phyloP scores from a whole-genome alignment of 2,113 vertebrate species.

The Saimiri boliviensis region DNA sequence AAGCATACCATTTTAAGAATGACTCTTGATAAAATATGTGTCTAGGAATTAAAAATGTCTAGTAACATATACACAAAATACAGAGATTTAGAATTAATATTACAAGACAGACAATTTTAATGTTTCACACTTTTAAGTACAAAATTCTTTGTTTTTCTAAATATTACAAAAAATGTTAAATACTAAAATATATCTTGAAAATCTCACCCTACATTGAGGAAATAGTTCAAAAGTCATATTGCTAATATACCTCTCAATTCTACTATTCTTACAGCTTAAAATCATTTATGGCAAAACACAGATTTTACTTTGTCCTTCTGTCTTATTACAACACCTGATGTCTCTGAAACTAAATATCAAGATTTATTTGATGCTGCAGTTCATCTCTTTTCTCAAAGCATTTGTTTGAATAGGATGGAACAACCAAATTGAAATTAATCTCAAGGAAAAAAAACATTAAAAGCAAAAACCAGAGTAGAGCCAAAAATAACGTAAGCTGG shows the following conservation, averaged over 20 bases:
- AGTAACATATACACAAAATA: not conserved
- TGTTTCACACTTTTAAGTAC: not conserved
- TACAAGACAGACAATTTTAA: not conserved
- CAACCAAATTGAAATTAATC: conserved; percentile 41
- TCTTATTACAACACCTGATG: not conserved
- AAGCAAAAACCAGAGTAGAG: conserved; percentile 32
- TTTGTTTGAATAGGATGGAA: conserved; percentile 51
- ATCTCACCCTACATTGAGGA: not conserved
- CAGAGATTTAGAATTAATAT: not conserved
- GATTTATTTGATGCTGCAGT: not conserved
- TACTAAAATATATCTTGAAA: not conserved
- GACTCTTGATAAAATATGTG: not conserved
- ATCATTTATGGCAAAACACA: not conserved
- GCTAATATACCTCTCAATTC: not conserved
- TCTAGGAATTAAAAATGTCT: not conserved
- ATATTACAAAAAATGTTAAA: not conserved
- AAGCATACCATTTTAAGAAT: not conserved
- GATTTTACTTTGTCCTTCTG: not conserved
- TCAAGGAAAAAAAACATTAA: conserved; percentile 35
- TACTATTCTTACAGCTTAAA: not conserved
- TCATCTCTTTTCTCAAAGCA: conserved; percentile 39
- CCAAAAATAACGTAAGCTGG: conserved; percentile 61
- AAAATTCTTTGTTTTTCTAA: not conserved
- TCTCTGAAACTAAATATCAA: conserved; percentile 11
- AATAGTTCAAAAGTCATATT: not conserved